These are phyloP conservation scores for Ophion costatus DNA, from an alignment of 2,888 invertebrate species.

Conservation along the genomic window DNA sequence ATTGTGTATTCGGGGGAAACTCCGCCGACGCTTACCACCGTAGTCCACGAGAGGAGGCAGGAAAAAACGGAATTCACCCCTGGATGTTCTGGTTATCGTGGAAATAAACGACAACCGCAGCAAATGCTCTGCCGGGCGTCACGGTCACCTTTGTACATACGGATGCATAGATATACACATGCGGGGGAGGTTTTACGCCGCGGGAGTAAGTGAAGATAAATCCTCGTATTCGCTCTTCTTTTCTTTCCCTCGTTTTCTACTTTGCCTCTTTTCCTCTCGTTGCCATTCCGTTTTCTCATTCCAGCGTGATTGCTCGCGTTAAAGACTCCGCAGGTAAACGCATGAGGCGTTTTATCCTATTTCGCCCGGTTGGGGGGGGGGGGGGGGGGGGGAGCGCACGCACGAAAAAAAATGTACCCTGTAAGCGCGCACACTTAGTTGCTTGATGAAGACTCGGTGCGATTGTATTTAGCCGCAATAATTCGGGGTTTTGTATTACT, in stretches of 20 bases:
- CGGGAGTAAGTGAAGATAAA: conserved; percentile 52
- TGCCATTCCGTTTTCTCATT: conserved; percentile 49
- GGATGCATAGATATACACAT: conserved; percentile 14
- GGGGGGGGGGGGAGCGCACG: not conserved
- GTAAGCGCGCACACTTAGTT: not conserved
- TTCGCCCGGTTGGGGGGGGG: not conserved
- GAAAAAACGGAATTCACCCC: conserved; percentile 19
- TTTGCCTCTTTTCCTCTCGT: not conserved
- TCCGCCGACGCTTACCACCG: conserved; percentile 15
- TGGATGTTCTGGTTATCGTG: conserved; percentile 42
- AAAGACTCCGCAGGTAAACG: conserved; percentile 15
- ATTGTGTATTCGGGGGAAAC: conserved; percentile 35
- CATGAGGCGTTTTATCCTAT: not conserved
- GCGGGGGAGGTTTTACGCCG: conserved; percentile 1
- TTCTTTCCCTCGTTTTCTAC: conserved; percentile 21
- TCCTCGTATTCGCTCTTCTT: conserved; percentile 42
- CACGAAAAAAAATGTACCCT: not conserved
- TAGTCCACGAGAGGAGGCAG: not conserved
- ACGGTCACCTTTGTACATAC: conserved; percentile 31
- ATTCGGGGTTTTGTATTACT: not conserved
- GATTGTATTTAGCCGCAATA: not conserved
- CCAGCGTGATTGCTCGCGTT: conserved; percentile 39
- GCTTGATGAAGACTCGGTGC: not conserved
- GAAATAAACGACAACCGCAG: conserved; percentile 51
- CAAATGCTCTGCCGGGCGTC: conserved; percentile 39